Conservation (phyloP, 2,888 invertebrate genomes). For the Parnassius glacialis region DNA sequence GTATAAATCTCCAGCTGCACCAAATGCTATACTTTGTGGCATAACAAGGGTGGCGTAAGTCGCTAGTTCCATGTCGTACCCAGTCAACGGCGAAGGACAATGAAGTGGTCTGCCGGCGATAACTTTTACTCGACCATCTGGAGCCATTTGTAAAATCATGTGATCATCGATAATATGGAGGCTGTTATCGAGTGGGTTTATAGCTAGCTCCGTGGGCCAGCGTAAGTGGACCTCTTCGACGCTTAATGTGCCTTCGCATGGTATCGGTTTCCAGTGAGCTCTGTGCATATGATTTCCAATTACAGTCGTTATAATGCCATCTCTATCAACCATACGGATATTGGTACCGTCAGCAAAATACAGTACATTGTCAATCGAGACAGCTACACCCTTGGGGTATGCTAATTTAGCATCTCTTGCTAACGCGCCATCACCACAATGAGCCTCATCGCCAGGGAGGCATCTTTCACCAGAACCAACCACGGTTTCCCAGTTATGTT, state of each 20-base stretch:
- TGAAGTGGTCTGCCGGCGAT: conserved; percentile 96
- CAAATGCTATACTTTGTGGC: conserved; percentile 97
- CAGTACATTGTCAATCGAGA: conserved; percentile 93
- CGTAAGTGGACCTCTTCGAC: conserved; percentile 96
- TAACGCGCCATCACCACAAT: conserved; percentile 96
- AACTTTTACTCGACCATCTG: conserved; percentile 94
- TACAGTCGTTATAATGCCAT: conserved; percentile 94
- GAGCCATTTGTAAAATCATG: conserved; percentile 95
- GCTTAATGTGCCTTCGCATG: conserved; percentile 94
- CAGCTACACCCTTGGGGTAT: conserved; percentile 97
- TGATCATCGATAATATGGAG: conserved; percentile 98
- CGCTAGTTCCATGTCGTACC: conserved; percentile 92
- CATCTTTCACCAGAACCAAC: conserved; percentile 97
- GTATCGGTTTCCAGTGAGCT: conserved; percentile 95
- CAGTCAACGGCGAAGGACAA: conserved; percentile 91
- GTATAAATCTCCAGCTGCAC: conserved; percentile 94
- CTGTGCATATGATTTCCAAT: conserved; percentile 96
- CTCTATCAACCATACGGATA: conserved; percentile 94
- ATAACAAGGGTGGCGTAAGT: conserved; percentile 94
- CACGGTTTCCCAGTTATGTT: conserved; percentile 96
- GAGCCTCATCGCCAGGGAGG: conserved; percentile 94
- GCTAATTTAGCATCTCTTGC: conserved; percentile 96
- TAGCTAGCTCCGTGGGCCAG: conserved; percentile 97
- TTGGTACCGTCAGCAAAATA: conserved; percentile 98
- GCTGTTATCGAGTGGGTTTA: conserved; percentile 96